Percentiles rank a stretch among this genome's conserved stretches.
Evolutionary conservation across 1,140 invertebrate species (phyloP).

Genomic region (Cardiocondyla obscurior): DNA sequence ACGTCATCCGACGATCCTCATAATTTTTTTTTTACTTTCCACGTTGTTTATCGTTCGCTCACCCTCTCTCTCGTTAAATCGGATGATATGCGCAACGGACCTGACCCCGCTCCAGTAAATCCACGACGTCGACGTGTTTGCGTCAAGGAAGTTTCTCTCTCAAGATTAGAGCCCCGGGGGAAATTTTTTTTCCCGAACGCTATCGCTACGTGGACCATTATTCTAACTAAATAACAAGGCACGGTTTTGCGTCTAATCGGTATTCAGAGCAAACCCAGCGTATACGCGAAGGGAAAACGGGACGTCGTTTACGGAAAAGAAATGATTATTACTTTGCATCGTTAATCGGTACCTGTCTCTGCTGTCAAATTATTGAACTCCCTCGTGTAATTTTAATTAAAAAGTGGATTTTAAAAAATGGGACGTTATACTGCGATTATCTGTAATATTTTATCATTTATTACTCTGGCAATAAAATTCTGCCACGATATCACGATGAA

Average conservation of each 20-base stretch:
- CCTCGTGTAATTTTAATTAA: constrained; percentile 8
- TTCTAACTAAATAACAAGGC: neutral
- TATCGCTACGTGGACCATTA: neutral
- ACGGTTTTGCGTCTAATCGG: neutral
- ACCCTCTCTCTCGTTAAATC: constrained; percentile 30
- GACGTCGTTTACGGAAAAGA: neutral
- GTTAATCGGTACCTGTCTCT: constrained; percentile 5
- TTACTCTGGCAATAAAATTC: neutral
- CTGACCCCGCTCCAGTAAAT: neutral
- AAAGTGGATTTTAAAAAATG: neutral
- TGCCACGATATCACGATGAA: neutral
- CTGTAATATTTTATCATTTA: neutral
- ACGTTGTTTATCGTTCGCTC: constrained; percentile 10
- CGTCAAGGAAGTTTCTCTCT: neutral
- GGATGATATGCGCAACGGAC: constrained; percentile 6
- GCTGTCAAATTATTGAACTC: constrained; percentile 31
- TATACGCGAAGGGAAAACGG: constrained; percentile 29
- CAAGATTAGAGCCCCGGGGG: neutral
- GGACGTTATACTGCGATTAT: neutral
- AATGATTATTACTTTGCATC: constrained; percentile 18
- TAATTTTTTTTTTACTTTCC: neutral
- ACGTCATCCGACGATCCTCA: neutral
- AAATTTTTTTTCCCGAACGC: neutral
- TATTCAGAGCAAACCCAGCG: neutral
- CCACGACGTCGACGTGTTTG: neutral